phyloP scores from a whole-genome alignment of 2,113 vertebrate genomes.

The Siniperca knerii region DNA sequence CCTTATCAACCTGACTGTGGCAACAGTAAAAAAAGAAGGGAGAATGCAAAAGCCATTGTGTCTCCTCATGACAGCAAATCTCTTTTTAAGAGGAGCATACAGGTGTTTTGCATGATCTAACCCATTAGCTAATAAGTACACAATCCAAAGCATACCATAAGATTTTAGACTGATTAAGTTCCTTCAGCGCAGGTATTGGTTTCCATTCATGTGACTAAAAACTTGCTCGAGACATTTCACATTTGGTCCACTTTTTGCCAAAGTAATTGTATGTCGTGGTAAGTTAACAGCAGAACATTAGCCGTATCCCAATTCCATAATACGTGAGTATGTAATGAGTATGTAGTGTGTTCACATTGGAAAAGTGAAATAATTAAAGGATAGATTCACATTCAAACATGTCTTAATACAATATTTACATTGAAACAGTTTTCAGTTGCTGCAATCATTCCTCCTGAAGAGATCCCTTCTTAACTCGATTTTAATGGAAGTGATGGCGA shows the following conservation, averaged over 20 bases:
- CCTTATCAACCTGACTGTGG: constrained; percentile 15
- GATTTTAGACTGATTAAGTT: constrained; percentile 3
- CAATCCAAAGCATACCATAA: neutral
- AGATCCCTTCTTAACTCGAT: neutral
- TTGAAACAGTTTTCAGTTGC: neutral
- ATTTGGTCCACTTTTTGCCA: neutral
- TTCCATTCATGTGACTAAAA: constrained; percentile 7
- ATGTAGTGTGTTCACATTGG: neutral
- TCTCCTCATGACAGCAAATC: neutral
- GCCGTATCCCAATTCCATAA: neutral
- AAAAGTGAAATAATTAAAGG: neutral
- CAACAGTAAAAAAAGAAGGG: neutral
- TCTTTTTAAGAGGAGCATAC: neutral
- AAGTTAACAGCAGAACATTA: neutral
- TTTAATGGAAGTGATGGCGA: neutral
- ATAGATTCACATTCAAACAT: neutral
- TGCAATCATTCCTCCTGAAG: neutral
- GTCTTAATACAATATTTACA: neutral
- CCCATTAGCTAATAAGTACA: constrained; percentile 7
- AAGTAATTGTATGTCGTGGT: neutral
- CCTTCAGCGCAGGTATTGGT: neutral
- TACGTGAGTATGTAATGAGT: neutral
- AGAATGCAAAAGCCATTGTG: constrained; percentile 1
- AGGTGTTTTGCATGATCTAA: constrained; percentile 6
- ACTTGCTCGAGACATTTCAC: neutral